phyloP scores from a whole-genome alignment of 2,888 invertebrate genomes.

The Polymixis flavicincta region DNA sequence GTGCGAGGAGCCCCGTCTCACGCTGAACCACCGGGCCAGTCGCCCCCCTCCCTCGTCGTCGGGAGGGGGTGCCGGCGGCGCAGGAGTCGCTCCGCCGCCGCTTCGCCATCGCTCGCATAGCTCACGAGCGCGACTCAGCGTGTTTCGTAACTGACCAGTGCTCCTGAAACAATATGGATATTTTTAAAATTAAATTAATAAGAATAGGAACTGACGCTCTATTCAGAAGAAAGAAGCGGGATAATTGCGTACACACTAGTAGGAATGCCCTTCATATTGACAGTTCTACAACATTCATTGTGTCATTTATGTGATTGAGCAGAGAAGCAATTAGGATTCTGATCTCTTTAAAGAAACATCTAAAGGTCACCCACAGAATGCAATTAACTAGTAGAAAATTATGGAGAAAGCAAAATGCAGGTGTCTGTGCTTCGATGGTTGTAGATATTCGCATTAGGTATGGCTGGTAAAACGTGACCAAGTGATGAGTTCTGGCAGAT shows the following conservation, averaged over 20 bases:
- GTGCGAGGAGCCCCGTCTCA: constrained; percentile 95
- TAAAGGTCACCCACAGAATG: neutral
- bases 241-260: no score
- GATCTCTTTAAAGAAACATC: neutral
- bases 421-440: neutral
- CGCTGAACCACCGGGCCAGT: constrained; percentile 97
- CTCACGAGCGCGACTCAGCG: constrained; percentile 95
- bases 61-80: constrained; percentile 85
- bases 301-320: no score
- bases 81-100: constrained; percentile 81
- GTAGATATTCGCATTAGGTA: constrained; percentile 11
- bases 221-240: neutral
- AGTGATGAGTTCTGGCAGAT: constrained; percentile 27
- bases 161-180: constrained; percentile 86
- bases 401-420: constrained; percentile 18
- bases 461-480: constrained; percentile 25
- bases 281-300: no score
- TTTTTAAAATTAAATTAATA: no score
- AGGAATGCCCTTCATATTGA: no score
- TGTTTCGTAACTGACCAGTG: constrained; percentile 95
- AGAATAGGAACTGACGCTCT: neutral
- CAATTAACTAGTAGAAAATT: neutral
- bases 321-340: neutral
- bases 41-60: constrained; percentile 93
- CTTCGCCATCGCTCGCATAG: constrained; percentile 95